Evolutionary conservation across 2,888 invertebrate genomes (phyloP), one percentile per base, ranked within the genome.

Genomic region (Melangyna quadrimaculata): DNA sequence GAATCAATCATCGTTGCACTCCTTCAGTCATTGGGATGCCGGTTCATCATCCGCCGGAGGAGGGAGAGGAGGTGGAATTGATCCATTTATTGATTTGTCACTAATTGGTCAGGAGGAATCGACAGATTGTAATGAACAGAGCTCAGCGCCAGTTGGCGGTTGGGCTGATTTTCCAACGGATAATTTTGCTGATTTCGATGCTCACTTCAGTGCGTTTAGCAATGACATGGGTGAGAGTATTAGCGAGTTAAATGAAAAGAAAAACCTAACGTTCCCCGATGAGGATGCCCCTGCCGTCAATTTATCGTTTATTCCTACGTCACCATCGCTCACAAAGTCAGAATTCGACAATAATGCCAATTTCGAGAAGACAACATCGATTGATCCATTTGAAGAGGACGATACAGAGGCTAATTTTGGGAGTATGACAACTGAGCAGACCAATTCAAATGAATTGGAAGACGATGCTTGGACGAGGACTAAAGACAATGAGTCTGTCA

Each of bases 111-210:
- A 51, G 3, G 37, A 57, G 0, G 69, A 82, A 27, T 19, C 75
- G 14, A 6, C 37, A 5, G 69, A 59, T 59, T 48, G 51, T 17
- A 40, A 55, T 29, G 48, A 65, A 27, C 32, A 67, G 9, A 88
- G 87, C 17, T 77, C 88, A 35, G 88, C 89, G 73, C 87, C 71
- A 79, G 17, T 32, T 19, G 70, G 71, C 24, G 84, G 77, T 55
- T 91, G 91, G 91, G 89, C 89, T 7, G 90, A 90, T 29, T 91
- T 91, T 78, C 79, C 89, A 71, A 48, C 89, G 57, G 90, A 91
- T 83, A 91, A 92, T 78, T 92, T 92, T 89, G 92, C 92, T 43
- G 91, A 92, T 82, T 92, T 92, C 71, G 91, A 92, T 89, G 88
- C 91, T 43, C 91, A 91, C 79, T 92, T 92, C 53, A 90, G 89